Conservation (phyloP, 2,113 vertebrate genomes). For the Macrotus californicus region DNA sequence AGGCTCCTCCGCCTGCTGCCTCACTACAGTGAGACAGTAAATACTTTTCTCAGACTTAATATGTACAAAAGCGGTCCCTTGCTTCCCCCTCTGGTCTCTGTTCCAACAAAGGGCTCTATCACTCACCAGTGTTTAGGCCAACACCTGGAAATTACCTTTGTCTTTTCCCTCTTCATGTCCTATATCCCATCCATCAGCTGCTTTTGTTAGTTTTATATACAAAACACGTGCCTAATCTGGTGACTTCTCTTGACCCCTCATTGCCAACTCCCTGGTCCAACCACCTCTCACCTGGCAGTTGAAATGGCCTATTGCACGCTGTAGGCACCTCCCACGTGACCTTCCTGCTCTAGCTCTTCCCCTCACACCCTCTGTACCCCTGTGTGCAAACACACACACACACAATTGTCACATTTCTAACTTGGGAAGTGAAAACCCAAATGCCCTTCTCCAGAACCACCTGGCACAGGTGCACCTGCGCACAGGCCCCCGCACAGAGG, state of each 20-base stretch:
- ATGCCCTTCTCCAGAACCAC: background rate
- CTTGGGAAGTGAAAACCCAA: background rate
- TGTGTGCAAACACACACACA: accelerated
- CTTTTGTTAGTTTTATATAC: background rate
- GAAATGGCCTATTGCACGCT: background rate
- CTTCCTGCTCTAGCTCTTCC: background rate
- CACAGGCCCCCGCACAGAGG: background rate
- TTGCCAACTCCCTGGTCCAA: background rate
- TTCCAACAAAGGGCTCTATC: background rate
- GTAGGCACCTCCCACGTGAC: accelerated
- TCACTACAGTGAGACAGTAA: accelerated
- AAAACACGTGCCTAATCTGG: background rate
- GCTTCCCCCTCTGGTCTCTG: background rate
- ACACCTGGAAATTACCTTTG: background rate
- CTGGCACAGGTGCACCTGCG: accelerated
- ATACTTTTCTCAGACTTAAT: background rate
- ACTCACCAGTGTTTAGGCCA: background rate
- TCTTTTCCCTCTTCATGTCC: background rate
- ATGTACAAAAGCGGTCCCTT: background rate
- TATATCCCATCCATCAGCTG: background rate
- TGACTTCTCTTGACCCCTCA: background rate
- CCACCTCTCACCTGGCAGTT: background rate
- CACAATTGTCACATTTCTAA: background rate
- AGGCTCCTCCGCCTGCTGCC: background rate
- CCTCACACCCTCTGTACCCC: accelerated